phyloP scores from a whole-genome alignment of 1,140 invertebrate species.

The Branchinecta lynchi region DNA sequence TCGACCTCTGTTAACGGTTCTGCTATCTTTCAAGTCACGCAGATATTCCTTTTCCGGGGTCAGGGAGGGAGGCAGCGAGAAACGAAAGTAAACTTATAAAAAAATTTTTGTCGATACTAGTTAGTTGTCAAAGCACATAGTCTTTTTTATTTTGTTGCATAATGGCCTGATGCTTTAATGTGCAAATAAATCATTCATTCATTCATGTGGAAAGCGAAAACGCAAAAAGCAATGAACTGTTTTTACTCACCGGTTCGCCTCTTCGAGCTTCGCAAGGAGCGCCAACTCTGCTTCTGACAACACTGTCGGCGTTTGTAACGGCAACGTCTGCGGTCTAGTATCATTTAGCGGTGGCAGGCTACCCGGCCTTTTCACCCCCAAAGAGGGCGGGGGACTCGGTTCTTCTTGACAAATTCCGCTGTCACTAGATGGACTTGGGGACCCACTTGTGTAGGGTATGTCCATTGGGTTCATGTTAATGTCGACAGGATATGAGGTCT shows the following conservation, averaged over 20 bases:
- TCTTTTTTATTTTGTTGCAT: no score
- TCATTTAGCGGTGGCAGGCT: not conserved
- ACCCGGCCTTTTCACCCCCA: not conserved
- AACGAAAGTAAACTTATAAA: no score
- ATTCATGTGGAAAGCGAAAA: not conserved
- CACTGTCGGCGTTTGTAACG: constrained; percentile 17
- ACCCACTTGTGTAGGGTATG: not conserved
- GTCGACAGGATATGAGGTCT: not conserved
- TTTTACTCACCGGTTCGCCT: constrained; percentile 55
- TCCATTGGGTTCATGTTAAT: not conserved
- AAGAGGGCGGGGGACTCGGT: not conserved
- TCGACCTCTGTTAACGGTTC: no score
- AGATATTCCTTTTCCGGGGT: no score
- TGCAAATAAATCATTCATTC: no score
- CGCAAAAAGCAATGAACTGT: not conserved
- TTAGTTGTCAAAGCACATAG: no score
- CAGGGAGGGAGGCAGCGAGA: no score
- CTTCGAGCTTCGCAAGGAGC: constrained; percentile 79
- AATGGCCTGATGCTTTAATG: no score
- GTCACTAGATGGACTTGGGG: not conserved
- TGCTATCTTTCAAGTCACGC: no score
- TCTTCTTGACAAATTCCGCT: constrained; percentile 1
- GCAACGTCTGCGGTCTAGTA: not conserved
- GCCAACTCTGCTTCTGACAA: constrained; percentile 45
- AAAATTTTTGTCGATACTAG: no score